Evolutionary conservation across 2,797 vertebrate genomes (phyloP).

Genomic region (Etheostoma perlongum): DNA sequence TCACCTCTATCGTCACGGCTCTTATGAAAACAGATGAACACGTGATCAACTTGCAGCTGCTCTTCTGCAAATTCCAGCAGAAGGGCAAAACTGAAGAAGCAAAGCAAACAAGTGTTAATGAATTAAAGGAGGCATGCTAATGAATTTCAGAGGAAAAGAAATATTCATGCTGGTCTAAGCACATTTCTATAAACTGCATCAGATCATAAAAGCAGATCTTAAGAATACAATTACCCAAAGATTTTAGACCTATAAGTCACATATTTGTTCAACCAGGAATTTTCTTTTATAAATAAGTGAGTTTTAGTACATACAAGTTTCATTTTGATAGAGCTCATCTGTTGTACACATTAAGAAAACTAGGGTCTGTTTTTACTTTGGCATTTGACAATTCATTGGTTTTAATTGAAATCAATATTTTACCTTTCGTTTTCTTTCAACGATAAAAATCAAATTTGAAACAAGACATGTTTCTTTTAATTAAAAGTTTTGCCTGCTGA

Average conservation of each 20-base stretch:
- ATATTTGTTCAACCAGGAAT: not conserved
- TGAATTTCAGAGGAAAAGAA: not conserved
- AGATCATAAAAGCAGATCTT: not conserved
- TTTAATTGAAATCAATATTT: not conserved
- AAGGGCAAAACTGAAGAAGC: slow-evolving; percentile 87
- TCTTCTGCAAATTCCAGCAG: slow-evolving; percentile 97
- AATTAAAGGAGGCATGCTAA: not conserved
- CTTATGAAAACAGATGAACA: slow-evolving; percentile 98
- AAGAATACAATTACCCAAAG: not conserved
- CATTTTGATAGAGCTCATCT: not conserved
- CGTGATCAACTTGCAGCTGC: slow-evolving; percentile 92
- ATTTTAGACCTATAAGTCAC: not conserved
- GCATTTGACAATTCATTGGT: not conserved
- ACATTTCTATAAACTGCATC: not conserved
- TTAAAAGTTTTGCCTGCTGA: slow-evolving; percentile 53
- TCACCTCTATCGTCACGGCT: slow-evolving; percentile 95
- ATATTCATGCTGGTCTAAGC: not conserved
- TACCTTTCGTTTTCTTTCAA: not conserved
- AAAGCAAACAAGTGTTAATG: slow-evolving; percentile 9
- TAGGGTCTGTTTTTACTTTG: not conserved
- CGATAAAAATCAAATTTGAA: not conserved
- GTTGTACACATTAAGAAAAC: not conserved
- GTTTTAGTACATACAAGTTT: not conserved
- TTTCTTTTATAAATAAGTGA: not conserved
- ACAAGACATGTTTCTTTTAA: not conserved